Conservation (phyloP, 2,113 vertebrate genomes). For the Elaphurus davidianus region DNA sequence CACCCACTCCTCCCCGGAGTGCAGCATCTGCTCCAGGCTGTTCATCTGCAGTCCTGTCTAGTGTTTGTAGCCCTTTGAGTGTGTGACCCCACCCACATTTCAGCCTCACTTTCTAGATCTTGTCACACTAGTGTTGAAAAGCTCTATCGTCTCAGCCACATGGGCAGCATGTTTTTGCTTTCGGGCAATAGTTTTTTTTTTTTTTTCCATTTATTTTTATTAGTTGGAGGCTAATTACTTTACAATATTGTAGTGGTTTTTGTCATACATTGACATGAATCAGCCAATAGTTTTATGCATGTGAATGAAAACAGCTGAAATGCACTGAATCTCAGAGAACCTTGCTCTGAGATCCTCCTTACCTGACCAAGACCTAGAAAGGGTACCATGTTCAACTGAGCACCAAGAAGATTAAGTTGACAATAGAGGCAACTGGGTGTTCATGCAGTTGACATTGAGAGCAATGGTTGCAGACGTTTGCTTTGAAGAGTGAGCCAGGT, state of each 20-base stretch:
- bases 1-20: fast-evolving
- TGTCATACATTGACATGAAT: no score
- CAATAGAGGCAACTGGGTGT: not conserved
- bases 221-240: no score
- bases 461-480: not conserved
- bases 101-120: not conserved
- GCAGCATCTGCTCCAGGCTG: not conserved
- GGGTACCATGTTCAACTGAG: not conserved
- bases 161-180: not conserved
- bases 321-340: not conserved
- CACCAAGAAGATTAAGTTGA: not conserved
- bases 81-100: not conserved
- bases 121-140: not conserved
- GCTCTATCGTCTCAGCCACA: not conserved
- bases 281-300: not conserved
- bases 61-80: not conserved
- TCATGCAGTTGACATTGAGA: not conserved
- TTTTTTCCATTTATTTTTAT: no score
- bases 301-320: not conserved
- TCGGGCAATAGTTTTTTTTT: not conserved
- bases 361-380: not conserved
- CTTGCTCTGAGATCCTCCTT: not conserved
- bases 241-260: no score
- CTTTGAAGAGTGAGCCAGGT: not conserved
- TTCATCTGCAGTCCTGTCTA: not conserved